phyloP scores from a whole-genome alignment of 2,113 vertebrate genomes.

The Oreocharis arfaki region DNA sequence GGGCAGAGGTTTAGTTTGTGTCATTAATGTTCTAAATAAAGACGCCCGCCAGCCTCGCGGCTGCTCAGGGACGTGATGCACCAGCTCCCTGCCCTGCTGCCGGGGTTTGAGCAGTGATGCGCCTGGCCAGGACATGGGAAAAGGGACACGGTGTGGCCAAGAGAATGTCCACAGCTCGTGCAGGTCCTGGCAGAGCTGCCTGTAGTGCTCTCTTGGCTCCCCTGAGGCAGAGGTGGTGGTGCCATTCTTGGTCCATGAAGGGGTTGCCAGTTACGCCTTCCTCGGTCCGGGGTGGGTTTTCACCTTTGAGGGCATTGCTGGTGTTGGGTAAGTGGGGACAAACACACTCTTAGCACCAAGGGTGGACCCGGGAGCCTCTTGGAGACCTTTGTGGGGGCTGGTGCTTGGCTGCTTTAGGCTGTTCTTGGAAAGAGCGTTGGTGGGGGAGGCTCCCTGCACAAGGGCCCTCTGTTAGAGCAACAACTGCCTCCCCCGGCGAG shows the following conservation, averaged over 20 bases:
- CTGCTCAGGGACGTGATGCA: fast-evolving
- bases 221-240: not conserved
- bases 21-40: slow-evolving; percentile 28
- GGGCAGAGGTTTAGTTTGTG: not conserved
- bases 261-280: fast-evolving
- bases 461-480: slow-evolving; percentile 37
- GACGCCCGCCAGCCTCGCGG: fast-evolving
- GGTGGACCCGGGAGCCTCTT: fast-evolving
- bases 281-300: not conserved
- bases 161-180: fast-evolving
- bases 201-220: not conserved
- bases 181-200: not conserved
- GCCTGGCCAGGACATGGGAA: fast-evolving
- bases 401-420: not conserved
- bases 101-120: not conserved
- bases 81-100: fast-evolving
- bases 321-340: not conserved
- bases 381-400: not conserved
- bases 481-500: not conserved
- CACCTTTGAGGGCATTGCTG: not conserved
- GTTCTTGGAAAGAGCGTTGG: not conserved
- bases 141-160: fast-evolving
- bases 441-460: not conserved
- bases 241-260: fast-evolving
- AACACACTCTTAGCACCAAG: not conserved